phyloP scores from a whole-genome alignment of 2,888 invertebrate genomes.

The Ectropis crepuscularia region DNA sequence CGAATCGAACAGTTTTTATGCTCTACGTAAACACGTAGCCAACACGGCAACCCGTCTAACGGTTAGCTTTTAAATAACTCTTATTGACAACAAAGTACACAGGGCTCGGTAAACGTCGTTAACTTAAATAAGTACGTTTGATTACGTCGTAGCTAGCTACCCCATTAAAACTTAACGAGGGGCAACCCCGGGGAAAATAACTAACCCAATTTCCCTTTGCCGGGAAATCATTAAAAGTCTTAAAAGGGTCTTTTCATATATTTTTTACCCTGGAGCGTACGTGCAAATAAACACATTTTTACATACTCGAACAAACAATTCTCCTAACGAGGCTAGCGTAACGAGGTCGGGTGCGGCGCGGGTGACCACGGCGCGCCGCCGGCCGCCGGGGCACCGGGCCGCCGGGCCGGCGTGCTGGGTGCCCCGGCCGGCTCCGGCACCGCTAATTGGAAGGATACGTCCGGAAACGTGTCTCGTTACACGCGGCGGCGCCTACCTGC shows the following conservation, averaged over 20 bases:
- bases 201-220: conserved; percentile 85
- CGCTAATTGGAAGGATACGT: conserved; percentile 80
- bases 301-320: conserved; percentile 85
- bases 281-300: conserved; percentile 85
- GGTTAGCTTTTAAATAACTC: conserved; percentile 57
- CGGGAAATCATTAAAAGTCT: conserved; percentile 85
- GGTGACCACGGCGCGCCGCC: conserved; percentile 39
- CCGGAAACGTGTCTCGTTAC: conserved; percentile 80
- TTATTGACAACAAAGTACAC: conserved; percentile 77
- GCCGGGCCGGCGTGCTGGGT: conserved; percentile 37
- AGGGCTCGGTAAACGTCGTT: conserved; percentile 76
- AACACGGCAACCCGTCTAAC: conserved; percentile 43
- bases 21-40: conserved; percentile 41
- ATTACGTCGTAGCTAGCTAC: conserved; percentile 83
- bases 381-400: conserved; percentile 41
- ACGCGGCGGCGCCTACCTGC: conserved; percentile 63
- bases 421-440: conserved; percentile 44
- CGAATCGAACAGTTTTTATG: conserved; percentile 48
- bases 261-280: conserved; percentile 82
- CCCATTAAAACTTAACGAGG: conserved; percentile 85
- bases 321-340: conserved; percentile 82
- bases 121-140: conserved; percentile 84
- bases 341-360: conserved; percentile 67
- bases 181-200: conserved; percentile 84
- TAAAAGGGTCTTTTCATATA: conserved; percentile 85